Conservation (phyloP, 2,113 vertebrate genomes). For the Chaetops frenatus region DNA sequence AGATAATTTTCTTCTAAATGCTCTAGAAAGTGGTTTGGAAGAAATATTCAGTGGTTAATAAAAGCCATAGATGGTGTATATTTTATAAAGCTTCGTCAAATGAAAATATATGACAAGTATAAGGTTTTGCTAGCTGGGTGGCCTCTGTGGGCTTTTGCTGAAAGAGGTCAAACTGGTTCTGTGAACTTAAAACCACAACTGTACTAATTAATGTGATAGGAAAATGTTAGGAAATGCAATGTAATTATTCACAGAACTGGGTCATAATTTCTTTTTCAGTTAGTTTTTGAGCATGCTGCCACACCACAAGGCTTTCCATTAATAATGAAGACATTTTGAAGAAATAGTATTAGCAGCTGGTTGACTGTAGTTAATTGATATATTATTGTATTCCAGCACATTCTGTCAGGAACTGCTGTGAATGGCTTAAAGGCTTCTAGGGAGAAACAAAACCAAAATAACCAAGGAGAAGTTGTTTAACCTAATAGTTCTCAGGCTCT, state of each 20-base stretch:
- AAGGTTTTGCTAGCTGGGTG: constrained; percentile 1
- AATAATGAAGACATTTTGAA: constrained; percentile 62
- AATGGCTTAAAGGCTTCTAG: constrained; percentile 30
- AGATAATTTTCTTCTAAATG: neutral
- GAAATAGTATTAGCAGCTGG: constrained; percentile 60
- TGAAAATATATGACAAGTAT: neutral
- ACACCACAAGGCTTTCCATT: constrained; percentile 45
- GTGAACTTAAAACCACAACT: constrained; percentile 24
- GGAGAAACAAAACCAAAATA: constrained; percentile 53
- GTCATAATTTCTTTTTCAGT: constrained; percentile 39
- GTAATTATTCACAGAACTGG: constrained; percentile 41
- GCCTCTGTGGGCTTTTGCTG: constrained; percentile 10
- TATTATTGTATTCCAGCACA: constrained; percentile 60
- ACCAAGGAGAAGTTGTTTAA: constrained; percentile 45
- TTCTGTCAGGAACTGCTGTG: constrained; percentile 46
- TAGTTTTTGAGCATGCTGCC: constrained; percentile 18
- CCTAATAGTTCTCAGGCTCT: constrained; percentile 28
- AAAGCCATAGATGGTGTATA: neutral
- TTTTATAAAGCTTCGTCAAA: neutral
- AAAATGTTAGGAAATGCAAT: constrained; percentile 14
- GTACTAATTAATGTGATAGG: neutral
- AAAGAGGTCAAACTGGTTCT: constrained; percentile 39
- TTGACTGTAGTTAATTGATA: constrained; percentile 66
- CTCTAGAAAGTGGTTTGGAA: neutral
- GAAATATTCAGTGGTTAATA: neutral